Percentiles rank a stretch among this genome's conserved stretches.
These are phyloP conservation scores for Peromyscus attwateri DNA, from an alignment of 2,797 vertebrate species.

Conservation along the genomic window DNA sequence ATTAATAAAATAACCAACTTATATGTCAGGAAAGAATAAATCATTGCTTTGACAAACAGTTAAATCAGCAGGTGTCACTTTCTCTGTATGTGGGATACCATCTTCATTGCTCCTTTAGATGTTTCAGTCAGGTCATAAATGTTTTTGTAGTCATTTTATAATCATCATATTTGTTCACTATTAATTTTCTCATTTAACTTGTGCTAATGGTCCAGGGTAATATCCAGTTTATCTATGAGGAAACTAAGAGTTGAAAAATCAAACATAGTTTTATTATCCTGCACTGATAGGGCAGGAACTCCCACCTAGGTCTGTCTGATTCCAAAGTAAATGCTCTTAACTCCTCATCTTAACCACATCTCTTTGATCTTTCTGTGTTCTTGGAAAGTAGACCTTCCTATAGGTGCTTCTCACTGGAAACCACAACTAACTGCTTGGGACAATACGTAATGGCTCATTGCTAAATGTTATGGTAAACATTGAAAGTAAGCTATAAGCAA, in stretches of 20 bases:
- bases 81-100: fast-evolving
- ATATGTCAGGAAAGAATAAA: neutral
- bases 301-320: neutral
- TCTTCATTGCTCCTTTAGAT: neutral
- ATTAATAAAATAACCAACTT: neutral
- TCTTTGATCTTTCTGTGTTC: neutral
- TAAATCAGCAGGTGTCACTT: neutral
- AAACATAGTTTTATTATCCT: neutral
- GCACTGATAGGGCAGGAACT: fast-evolving
- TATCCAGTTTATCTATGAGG: neutral
- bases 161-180: neutral
- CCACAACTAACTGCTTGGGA: neutral
- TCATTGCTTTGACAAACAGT: neutral
- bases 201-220: neutral
- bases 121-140: neutral
- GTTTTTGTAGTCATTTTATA: neutral
- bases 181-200: slow-evolving; percentile 2
- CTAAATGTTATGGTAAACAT: neutral
- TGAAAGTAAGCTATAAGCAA: neutral
- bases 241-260: neutral
- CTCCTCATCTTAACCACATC: neutral
- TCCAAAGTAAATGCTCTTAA: neutral
- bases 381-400: neutral
- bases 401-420: neutral
- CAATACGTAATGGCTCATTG: slow-evolving; percentile 6